These are phyloP conservation scores for Phoxinus dragarum DNA, from an alignment of 2,797 vertebrate genomes.

Conservation along the genomic window DNA sequence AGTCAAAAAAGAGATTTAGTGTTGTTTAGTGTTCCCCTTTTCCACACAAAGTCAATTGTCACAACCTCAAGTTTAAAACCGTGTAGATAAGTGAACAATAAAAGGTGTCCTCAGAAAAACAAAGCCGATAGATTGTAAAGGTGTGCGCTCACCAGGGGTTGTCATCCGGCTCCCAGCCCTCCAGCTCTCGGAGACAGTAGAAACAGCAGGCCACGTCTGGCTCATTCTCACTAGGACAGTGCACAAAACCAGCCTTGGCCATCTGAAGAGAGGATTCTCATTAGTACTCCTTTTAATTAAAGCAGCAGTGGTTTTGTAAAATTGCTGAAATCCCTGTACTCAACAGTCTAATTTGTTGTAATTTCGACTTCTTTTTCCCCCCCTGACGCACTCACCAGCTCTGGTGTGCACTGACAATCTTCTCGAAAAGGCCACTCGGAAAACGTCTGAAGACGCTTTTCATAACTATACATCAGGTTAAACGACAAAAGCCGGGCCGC, in stretches of 20 bases:
- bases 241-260: constrained; percentile 83
- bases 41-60: background rate
- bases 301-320: background rate
- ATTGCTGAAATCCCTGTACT: background rate
- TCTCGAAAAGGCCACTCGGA: constrained; percentile 83
- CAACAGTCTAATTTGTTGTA: background rate
- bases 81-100: background rate
- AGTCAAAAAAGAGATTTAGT: background rate
- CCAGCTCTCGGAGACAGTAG: constrained; percentile 84
- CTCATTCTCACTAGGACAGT: constrained; percentile 78
- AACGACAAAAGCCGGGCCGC: constrained; percentile 66
- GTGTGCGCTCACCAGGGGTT: constrained; percentile 75
- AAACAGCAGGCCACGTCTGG: constrained; percentile 83
- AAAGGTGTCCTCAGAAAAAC: background rate
- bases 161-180: constrained; percentile 86
- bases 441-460: constrained; percentile 79
- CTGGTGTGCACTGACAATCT: constrained; percentile 82
- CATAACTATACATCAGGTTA: constrained; percentile 79
- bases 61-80: background rate
- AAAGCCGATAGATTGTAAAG: background rate
- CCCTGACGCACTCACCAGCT: constrained; percentile 71
- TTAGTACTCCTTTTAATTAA: background rate
- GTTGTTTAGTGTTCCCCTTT: background rate
- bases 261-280: constrained; percentile 73
- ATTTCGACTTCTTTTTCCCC: background rate